A percentile compares a stretch with the other conserved stretches of the same genome.
Evolutionary conservation across 1,140 invertebrate genomes (phyloP).

Genomic region (Aphis gossypii): DNA sequence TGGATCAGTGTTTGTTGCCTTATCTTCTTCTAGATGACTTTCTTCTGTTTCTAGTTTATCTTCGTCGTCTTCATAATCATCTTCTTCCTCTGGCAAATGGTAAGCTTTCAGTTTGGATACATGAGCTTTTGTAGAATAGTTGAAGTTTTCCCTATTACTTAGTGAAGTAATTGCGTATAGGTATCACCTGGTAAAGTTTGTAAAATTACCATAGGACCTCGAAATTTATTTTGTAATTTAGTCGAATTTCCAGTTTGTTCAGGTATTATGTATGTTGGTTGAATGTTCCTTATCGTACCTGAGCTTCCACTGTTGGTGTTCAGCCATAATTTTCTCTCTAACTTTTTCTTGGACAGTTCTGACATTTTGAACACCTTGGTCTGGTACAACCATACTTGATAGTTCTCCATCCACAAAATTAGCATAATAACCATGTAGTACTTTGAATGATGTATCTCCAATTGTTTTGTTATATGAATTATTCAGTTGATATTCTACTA

Average conservation of each 20-base stretch:
- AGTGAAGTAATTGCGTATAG: not conserved
- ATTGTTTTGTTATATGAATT: constrained; percentile 27
- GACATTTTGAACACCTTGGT: no score
- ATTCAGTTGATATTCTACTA: not conserved
- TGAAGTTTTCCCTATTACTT: no score
- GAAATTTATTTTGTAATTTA: not conserved
- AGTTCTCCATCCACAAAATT: constrained; percentile 42
- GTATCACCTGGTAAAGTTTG: not conserved
- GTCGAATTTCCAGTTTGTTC: not conserved
- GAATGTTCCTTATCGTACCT: not conserved
- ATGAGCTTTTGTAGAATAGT: no score
- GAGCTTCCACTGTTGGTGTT: not conserved
- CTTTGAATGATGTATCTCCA: constrained; percentile 24
- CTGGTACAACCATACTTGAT: not conserved
- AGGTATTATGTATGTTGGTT: not conserved
- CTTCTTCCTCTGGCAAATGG: no score
- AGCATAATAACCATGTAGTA: constrained; percentile 36
- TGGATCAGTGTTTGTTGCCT: no score
- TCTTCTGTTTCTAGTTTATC: no score
- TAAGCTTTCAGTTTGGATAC: no score
- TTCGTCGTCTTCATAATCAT: no score
- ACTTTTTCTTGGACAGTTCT: not conserved
- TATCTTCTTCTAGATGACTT: no score
- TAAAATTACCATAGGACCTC: not conserved
- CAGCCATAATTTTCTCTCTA: not conserved